Evolutionary conservation across 2,797 vertebrate genomes (phyloP).

Genomic region (Sebastes paucispinis): DNA sequence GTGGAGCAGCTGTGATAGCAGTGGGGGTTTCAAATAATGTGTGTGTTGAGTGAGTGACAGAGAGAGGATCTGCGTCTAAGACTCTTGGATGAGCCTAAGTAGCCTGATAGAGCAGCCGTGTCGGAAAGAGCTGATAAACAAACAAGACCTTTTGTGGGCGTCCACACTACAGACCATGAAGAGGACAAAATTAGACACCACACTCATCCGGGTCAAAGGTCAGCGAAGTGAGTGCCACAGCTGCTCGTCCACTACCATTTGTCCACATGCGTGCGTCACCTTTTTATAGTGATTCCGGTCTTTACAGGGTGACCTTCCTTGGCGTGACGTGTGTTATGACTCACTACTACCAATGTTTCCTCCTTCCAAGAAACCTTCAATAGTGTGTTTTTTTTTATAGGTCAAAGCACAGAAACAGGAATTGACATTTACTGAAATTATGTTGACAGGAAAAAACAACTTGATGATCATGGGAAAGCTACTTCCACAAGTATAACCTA

Average conservation of each 20-base stretch:
- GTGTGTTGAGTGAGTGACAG: conserved; percentile 34
- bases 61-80: neutral
- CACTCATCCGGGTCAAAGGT: conserved; percentile 14
- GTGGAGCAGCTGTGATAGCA: conserved; percentile 24
- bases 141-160: conserved; percentile 26
- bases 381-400: neutral
- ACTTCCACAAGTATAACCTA: neutral
- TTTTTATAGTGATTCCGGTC: neutral
- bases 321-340: neutral
- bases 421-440: neutral
- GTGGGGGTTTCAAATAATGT: neutral
- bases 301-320: neutral
- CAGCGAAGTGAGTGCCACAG: conserved; percentile 14
- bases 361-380: conserved; percentile 4
- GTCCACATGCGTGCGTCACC: conserved; percentile 19
- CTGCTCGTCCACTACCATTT: conserved; percentile 17
- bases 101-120: neutral
- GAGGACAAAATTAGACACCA: conserved; percentile 44
- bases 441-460: neutral
- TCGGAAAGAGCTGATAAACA: conserved; percentile 41
- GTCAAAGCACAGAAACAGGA: neutral
- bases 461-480: neutral
- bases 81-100: conserved; percentile 13
- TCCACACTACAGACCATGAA: neutral
- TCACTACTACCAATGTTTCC: neutral